Base-by-base conservation (phyloP, 2,888 invertebrate species). In the Phortica magna region DNA sequence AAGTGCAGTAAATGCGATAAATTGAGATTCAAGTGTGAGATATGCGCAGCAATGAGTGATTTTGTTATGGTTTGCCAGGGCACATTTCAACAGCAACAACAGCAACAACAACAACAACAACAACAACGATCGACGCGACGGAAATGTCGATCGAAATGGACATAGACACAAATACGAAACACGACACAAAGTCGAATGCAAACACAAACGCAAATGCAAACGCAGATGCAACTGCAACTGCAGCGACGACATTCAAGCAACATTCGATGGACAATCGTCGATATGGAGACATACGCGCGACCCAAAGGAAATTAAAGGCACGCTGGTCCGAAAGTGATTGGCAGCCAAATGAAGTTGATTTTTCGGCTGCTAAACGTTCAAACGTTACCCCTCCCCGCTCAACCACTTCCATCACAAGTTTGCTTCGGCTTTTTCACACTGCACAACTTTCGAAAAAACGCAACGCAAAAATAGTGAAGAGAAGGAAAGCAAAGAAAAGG, bases 1-100 rank as follows among this genome's bases (percentile, higher is more conserved):
- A 71, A 71, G 71, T 75, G 75, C 70, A 71, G 75, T 61, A 70
- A 75, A 75, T 75, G 53, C 75, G 75, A 75, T 75, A 75, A 71
- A 75, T 75, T 71, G 53, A 75, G 75, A 75, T 75, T 71, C 61
- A 61, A 70, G 59, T 71, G 19, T 70, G 7, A 75, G 75, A 75
- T 75, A 75, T 73, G 71, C 75, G 61, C 43, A 75, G 59, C 61
- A 75, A 71, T 75, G 71, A 71, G 53, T 19, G 64, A 64, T 57
- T 74, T 68, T 74, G 70, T 48, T 75, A 73, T 73, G 75, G 71
- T 75, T 75, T 70, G 61, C 61, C 59, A 19, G 59, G 59, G 61
- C 64, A 31, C 64, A 64, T 64, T 64, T 64, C 64, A 64, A 64
- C 64, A 31, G 14, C 31, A 14, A 31, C 64, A 39, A 48, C 42